A percentile compares a stretch with the other conserved stretches of the same genome.
Conservation (phyloP, 1,140 invertebrate species). For the Zaprionus kolodkinae region DNA sequence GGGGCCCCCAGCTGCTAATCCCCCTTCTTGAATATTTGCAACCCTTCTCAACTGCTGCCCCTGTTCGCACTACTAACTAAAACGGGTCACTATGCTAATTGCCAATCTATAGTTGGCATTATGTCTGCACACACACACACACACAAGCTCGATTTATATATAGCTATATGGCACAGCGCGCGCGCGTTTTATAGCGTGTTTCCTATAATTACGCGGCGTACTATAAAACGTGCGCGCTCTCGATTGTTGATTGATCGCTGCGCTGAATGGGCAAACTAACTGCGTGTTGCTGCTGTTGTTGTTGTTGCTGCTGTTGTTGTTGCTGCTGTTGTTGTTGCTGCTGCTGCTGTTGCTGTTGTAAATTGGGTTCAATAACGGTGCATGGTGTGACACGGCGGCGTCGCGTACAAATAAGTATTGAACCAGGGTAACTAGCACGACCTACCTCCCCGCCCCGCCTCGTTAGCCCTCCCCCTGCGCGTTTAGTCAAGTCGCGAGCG, state of each 20-base stretch:
- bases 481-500: not conserved
- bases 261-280: conserved; percentile 3
- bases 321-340: conserved; percentile 7
- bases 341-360: conserved; percentile 17
- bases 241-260: conserved; percentile 8
- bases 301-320: not conserved
- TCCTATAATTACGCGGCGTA: conserved; percentile 34
- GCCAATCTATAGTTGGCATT: conserved; percentile 18
- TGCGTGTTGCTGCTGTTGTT: no score
- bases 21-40: not conserved
- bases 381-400: conserved; percentile 57
- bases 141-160: not conserved
- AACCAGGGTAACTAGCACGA: not conserved
- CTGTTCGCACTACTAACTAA: conserved; percentile 4
- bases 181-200: conserved; percentile 8
- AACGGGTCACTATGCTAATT: conserved; percentile 52
- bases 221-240: conserved; percentile 30
- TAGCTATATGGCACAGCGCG: conserved; percentile 23
- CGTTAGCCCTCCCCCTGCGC: not conserved
- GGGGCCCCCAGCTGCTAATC: not conserved
- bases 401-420: conserved; percentile 22
- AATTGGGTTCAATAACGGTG: conserved; percentile 78
- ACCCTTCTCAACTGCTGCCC: not conserved
- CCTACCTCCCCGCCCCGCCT: not conserved
- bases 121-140: conserved; percentile 2